phyloP scores from a whole-genome alignment of 37 sponge, comb jelly and placozoan genomes.

The Hexactinellida sp. region DNA sequence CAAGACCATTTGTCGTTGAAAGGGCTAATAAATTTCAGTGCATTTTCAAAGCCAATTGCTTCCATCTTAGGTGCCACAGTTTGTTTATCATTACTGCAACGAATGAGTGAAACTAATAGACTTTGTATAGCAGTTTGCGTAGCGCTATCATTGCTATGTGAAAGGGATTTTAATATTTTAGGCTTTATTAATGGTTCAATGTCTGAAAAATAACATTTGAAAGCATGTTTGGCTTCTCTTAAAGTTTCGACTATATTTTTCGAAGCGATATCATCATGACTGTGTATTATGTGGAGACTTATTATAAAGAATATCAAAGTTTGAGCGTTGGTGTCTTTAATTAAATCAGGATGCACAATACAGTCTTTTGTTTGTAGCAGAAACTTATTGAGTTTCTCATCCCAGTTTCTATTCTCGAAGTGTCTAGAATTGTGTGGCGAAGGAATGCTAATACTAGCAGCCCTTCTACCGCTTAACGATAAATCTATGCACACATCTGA shows the following conservation, averaged over 20 bases:
- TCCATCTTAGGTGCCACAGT: neutral
- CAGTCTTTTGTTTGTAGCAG: neutral
- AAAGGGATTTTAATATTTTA: neutral
- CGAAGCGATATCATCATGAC: neutral
- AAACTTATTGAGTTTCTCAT: neutral
- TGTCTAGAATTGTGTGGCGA: neutral
- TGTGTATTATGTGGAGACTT: neutral
- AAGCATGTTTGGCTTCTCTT: neutral
- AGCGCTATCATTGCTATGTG: neutral
- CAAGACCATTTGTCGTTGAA: neutral
- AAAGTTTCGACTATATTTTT: neutral
- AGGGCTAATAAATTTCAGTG: neutral
- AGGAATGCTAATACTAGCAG: neutral
- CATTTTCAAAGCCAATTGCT: conserved; percentile 10
- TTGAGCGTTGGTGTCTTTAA: neutral
- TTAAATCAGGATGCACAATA: conserved; percentile 8
- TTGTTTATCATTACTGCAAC: neutral
- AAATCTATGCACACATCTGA: neutral
- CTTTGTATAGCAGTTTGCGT: neutral
- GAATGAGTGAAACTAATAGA: neutral
- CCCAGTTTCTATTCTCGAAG: neutral
- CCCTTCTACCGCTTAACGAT: neutral
- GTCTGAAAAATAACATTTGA: neutral
- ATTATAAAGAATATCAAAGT: neutral
- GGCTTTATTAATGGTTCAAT: neutral